Percentiles rank a stretch among this genome's conserved stretches.
These are phyloP conservation scores for Sphaeridia pumilis DNA, from an alignment of 2,888 invertebrate genomes.

Conservation along the genomic window DNA sequence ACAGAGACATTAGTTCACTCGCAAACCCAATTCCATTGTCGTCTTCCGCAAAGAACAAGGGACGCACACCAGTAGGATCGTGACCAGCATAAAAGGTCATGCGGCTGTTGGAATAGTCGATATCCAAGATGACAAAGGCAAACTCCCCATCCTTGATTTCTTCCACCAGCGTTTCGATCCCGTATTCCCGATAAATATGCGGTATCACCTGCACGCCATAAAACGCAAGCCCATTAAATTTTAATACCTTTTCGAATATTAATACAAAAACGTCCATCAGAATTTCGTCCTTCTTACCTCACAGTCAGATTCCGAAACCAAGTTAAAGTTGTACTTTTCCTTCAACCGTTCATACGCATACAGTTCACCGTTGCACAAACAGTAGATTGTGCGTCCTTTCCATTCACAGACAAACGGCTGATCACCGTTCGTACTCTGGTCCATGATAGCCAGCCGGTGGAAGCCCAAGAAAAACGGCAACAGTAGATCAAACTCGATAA, in stretches of 20 bases:
- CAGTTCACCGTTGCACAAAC: conserved; percentile 27
- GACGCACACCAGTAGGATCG: conserved; percentile 27
- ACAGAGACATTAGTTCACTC: conserved; percentile 20
- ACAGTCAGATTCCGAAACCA: conserved; percentile 24
- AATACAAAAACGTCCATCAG: neutral
- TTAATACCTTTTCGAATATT: too few species aligned
- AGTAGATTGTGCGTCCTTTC: conserved; percentile 25
- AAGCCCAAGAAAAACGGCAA: conserved; percentile 29
- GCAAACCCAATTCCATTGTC: conserved; percentile 20
- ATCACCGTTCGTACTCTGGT: conserved; percentile 25
- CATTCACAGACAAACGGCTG: conserved; percentile 29
- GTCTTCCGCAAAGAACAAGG: conserved; percentile 26
- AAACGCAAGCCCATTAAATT: neutral
- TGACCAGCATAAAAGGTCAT: conserved; percentile 22
- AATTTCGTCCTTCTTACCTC: conserved; percentile 11
- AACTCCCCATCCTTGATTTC: conserved; percentile 28
- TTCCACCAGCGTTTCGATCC: conserved; percentile 22
- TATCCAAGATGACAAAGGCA: conserved; percentile 28
- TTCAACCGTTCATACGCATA: conserved; percentile 20
- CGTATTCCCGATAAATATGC: conserved; percentile 21
- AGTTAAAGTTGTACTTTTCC: conserved; percentile 20
- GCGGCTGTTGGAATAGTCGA: conserved; percentile 17
- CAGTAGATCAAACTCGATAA: conserved; percentile 29
- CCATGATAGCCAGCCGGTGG: conserved; percentile 28
- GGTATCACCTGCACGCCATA: conserved; percentile 17